Evolutionary conservation across 1,140 invertebrate genomes (phyloP).

Genomic region (Zaprionus ghesquierei): DNA sequence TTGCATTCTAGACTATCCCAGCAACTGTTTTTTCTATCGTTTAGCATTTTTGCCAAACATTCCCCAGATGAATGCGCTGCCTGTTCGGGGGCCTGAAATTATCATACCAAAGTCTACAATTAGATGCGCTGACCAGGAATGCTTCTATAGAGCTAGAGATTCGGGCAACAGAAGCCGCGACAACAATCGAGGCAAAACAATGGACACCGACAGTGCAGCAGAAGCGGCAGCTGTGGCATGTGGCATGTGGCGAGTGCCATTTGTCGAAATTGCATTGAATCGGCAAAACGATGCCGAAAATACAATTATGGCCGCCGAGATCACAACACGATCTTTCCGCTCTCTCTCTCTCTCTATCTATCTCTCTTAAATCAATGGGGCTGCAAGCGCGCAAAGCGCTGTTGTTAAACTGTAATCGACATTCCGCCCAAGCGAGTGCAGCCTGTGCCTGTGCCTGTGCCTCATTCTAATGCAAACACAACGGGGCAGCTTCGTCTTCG

Average conservation of each 20-base stretch:
- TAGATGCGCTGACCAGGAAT: slow-evolving; percentile 60
- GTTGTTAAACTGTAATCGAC: slow-evolving; percentile 61
- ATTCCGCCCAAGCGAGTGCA: slow-evolving; percentile 37
- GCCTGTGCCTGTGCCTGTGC: slow-evolving; percentile 29
- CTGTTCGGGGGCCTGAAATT: slow-evolving; percentile 53
- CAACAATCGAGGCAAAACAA: slow-evolving; percentile 52
- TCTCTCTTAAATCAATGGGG: slow-evolving; percentile 38
- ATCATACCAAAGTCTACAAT: slow-evolving; percentile 70
- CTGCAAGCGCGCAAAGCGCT: too few species aligned
- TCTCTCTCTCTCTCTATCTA: slow-evolving; percentile 8
- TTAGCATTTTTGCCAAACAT: slow-evolving; percentile 44
- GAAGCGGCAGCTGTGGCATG: slow-evolving; percentile 28
- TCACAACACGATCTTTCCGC: slow-evolving; percentile 58
- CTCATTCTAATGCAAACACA: slow-evolving; percentile 78
- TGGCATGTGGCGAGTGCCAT: slow-evolving; percentile 53
- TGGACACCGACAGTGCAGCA: slow-evolving; percentile 41
- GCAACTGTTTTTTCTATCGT: neutral
- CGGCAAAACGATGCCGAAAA: slow-evolving; percentile 63
- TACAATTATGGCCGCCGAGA: slow-evolving; percentile 68
- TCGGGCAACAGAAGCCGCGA: slow-evolving; percentile 49
- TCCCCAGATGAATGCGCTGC: slow-evolving; percentile 50
- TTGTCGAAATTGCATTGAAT: slow-evolving; percentile 65
- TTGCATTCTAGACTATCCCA: neutral
- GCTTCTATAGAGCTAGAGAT: slow-evolving; percentile 47
- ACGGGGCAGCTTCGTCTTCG: neutral